A percentile compares a stretch with the other conserved stretches of the same genome.
Conservation (phyloP, 2,888 invertebrate species). For the Plagiodera versicolora region DNA sequence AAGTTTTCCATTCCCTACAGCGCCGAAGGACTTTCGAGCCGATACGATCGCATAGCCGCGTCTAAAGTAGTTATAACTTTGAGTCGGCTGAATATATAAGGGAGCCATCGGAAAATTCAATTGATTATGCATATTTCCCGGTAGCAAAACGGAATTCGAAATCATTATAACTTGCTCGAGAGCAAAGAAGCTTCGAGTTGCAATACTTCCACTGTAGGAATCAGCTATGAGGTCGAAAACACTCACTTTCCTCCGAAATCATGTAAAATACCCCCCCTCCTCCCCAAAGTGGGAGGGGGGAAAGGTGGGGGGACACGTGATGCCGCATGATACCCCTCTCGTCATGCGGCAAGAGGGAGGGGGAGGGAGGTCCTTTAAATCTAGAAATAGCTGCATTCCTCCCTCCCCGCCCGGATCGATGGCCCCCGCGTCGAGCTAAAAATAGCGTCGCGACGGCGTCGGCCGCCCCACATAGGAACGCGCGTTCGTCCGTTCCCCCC, state of each 20-base stretch:
- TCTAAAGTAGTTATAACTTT: not conserved
- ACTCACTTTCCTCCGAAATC: no score
- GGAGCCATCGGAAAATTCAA: not conserved
- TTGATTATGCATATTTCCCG: slow-evolving; percentile 7
- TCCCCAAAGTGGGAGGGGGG: no score
- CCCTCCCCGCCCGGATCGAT: slow-evolving; percentile 51
- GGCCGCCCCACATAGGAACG: slow-evolving; percentile 46
- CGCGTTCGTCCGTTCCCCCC: slow-evolving; percentile 42
- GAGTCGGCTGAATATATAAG: not conserved
- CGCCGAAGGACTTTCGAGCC: no score
- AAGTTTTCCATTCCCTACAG: no score
- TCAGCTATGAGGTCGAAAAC: no score
- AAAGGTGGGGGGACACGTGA: no score
- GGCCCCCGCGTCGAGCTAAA: slow-evolving; percentile 52
- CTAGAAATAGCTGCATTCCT: slow-evolving; percentile 52
- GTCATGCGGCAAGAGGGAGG: not conserved
- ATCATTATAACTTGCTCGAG: slow-evolving; percentile 8
- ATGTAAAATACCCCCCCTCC: no score
- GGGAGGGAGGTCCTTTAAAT: not conserved
- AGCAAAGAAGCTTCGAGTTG: slow-evolving; percentile 2
- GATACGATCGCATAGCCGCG: no score
- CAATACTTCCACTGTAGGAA: slow-evolving; percentile 9
- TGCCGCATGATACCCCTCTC: no score
- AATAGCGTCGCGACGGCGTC: slow-evolving; percentile 45
- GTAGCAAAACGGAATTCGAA: slow-evolving; percentile 2